Evolutionary conservation across 2,113 vertebrate species (phyloP).

Genomic region (Indri indri): DNA sequence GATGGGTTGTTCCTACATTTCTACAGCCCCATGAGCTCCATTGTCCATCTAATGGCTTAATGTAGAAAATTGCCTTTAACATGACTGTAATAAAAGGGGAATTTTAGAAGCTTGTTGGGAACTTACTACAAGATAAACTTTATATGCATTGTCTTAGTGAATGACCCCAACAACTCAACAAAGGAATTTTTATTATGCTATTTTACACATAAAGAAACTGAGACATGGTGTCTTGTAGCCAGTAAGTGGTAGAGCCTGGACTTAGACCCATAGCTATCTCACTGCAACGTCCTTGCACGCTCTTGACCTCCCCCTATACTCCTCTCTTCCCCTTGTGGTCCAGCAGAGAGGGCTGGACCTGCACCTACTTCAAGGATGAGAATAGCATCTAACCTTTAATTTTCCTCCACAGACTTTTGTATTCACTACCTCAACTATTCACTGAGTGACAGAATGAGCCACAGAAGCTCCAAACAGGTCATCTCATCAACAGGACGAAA

Average conservation of each 20-base stretch:
- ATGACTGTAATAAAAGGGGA: background rate
- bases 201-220: background rate
- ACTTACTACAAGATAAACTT: background rate
- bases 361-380: background rate
- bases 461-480: background rate
- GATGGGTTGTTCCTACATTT: background rate
- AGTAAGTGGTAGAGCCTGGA: background rate
- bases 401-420: background rate
- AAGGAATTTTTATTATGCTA: background rate
- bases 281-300: background rate
- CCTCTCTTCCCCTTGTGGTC: background rate
- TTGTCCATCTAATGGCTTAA: background rate
- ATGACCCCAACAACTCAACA: background rate
- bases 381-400: background rate
- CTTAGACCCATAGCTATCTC: background rate
- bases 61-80: background rate
- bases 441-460: background rate
- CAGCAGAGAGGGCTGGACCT: background rate
- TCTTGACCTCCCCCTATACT: background rate
- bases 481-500: background rate
- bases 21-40: background rate
- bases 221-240: background rate
- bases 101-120: background rate
- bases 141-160: background rate
- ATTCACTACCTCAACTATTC: background rate